phyloP scores from a whole-genome alignment of 1,140 invertebrate species.

The Oncopeltus fasciatus region DNA sequence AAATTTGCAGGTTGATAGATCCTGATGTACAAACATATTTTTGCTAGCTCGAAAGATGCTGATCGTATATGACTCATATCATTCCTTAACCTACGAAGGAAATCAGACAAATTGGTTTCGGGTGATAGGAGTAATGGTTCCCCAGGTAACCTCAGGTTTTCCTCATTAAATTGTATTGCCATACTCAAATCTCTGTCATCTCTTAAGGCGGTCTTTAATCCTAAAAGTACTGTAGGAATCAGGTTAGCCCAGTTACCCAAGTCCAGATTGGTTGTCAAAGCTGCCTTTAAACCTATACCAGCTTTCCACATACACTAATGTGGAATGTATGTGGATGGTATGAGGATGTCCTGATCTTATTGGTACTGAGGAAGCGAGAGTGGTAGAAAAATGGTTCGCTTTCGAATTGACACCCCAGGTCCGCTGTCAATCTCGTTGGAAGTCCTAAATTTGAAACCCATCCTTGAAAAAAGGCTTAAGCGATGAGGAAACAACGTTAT shows the following conservation, averaged over 20 bases:
- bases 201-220: background rate
- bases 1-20: background rate
- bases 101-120: background rate
- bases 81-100: background rate
- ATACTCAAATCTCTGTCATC: background rate
- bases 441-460: background rate
- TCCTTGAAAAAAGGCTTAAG: no score
- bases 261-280: background rate
- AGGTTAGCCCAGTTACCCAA: background rate
- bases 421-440: constrained; percentile 12
- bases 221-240: background rate
- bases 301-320: constrained; percentile 29
- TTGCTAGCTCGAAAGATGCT: background rate
- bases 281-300: constrained; percentile 23
- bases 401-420: constrained; percentile 28
- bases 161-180: background rate
- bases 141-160: background rate
- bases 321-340: constrained; percentile 29
- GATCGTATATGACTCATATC: background rate
- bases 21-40: background rate
- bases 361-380: constrained; percentile 21
- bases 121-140: background rate
- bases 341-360: constrained; percentile 26
- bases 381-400: constrained; percentile 20
- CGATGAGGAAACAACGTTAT: no score